Evolutionary conservation across 2,888 invertebrate species (phyloP), one percentile per base, ranked within the genome.

Genomic region (Imbricaverruca yamaguchii): DNA sequence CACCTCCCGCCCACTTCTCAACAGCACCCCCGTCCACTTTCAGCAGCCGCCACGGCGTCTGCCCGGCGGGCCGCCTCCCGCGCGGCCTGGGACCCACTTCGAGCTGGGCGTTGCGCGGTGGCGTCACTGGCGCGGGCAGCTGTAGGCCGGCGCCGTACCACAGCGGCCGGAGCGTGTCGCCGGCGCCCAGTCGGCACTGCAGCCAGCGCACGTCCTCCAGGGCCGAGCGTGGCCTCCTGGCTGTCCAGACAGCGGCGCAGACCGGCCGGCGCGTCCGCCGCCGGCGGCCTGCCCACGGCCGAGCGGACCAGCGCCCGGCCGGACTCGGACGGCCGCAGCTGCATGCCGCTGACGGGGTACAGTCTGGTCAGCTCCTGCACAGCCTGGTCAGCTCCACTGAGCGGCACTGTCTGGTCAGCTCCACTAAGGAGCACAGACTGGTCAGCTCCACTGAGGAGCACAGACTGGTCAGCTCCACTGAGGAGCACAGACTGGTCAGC

Each of bases 121-220:
- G 74, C 13, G 18, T 18, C 23, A 18, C 53, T 1, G 21, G 53
- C 39, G 74, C 12, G 39, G 74, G 74, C 74, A 74, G 74, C 74
- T 39, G 53, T 53, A 74, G 23, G 39, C 53, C 53, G 18, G 18
- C 53, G 21, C 74, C n/a, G 74, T 7, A 2, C 53, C 8, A 15
- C 8, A 15, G 21, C 23, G 53, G 74, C 23, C 39, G 3, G 53
- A 12, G 39, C 2, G 10, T 18, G 18, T 53, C 74, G 8, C 10
- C 53, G 7, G 15, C 74, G 18, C 21, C 18, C 74, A 74, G 74
- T 23, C 74, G 74, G 53, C 6, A 7, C 39, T 53, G 74, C 74
- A 74, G 74, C 74, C 74, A 74, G 18, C 74, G 74, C 8, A 53
- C 74, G 23, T 39, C 74, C 74, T 74, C 18, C 74, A 74, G 53